Evolutionary conservation across 2,113 vertebrate species (phyloP).

Genomic region (Bombycilla garrulus): DNA sequence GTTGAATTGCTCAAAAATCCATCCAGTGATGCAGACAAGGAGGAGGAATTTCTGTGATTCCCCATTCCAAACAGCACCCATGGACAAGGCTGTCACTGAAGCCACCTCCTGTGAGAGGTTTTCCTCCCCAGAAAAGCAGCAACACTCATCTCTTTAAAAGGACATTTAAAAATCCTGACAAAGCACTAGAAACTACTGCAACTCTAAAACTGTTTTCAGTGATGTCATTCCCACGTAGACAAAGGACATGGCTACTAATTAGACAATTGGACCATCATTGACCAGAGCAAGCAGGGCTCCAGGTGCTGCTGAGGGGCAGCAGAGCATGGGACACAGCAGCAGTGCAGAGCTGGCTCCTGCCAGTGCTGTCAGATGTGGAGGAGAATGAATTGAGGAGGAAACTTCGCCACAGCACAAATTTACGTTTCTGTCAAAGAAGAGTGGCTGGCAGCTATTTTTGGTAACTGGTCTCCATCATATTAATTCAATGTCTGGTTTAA

Average conservation of each 20-base stretch:
- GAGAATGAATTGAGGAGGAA: conserved; percentile 27
- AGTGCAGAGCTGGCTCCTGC: not conserved
- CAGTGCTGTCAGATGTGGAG: not conserved
- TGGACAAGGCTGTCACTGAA: not conserved
- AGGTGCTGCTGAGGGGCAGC: not conserved
- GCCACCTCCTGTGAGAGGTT: not conserved
- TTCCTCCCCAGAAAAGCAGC: not conserved
- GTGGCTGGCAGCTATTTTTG: conserved; percentile 55
- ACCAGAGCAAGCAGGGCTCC: rapidly evolving
- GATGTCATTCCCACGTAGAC: rapidly evolving
- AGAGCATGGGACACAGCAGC: not conserved
- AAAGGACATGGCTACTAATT: not conserved
- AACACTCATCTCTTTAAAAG: not conserved
- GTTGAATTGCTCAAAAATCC: not conserved
- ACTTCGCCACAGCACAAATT: not conserved
- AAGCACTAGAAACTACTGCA: not conserved
- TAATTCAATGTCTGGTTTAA: conserved; percentile 56
- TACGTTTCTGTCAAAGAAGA: conserved; percentile 55
- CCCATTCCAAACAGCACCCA: not conserved
- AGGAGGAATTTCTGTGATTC: not conserved
- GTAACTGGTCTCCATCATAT: conserved; percentile 46
- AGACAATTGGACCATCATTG: not conserved
- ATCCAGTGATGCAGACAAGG: not conserved
- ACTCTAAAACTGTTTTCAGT: not conserved
- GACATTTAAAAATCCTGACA: not conserved